These are phyloP conservation scores for Drosophila pallidifrons DNA, from an alignment of 1,140 invertebrate genomes.

Conservation along the genomic window DNA sequence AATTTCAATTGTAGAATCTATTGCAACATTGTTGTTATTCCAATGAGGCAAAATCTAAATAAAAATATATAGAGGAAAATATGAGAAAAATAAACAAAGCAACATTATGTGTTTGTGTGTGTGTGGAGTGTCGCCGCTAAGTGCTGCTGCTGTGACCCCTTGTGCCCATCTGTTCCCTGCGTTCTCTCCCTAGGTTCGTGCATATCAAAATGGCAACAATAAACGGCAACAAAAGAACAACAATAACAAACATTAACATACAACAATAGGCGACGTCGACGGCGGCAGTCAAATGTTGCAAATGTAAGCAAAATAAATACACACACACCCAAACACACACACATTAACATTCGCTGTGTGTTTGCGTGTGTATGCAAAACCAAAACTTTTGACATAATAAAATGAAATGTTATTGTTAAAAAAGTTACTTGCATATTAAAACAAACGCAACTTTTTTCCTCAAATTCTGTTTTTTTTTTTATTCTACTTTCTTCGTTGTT, in stretches of 20 bases:
- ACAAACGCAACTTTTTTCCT: slow-evolving; percentile 77
- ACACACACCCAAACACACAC: slow-evolving; percentile 43
- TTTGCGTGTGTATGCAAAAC: slow-evolving; percentile 52
- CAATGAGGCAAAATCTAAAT: slow-evolving; percentile 40
- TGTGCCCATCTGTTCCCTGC: slow-evolving; percentile 22
- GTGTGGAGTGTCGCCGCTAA: slow-evolving; percentile 6
- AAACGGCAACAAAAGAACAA: slow-evolving; percentile 79
- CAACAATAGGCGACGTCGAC: slow-evolving; percentile 73
- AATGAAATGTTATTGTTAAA: slow-evolving; percentile 84
- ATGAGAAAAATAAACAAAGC: slow-evolving; percentile 42
- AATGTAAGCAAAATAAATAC: slow-evolving; percentile 79
- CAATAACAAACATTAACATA: slow-evolving; percentile 82
- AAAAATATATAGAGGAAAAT: slow-evolving; percentile 13
- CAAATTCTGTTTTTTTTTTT: slow-evolving; percentile 9
- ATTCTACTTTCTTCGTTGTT: slow-evolving; percentile 52
- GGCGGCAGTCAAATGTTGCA: slow-evolving; percentile 77
- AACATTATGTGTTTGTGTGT: slow-evolving; percentile 44
- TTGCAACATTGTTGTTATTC: slow-evolving; percentile 35
- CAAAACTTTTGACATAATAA: slow-evolving; percentile 84
- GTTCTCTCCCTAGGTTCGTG: slow-evolving; percentile 51
- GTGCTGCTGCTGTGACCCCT: slow-evolving; percentile 60
- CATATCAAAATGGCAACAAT: slow-evolving; percentile 82
- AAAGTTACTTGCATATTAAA: slow-evolving; percentile 83
- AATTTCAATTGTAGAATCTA: slow-evolving; percentile 5
- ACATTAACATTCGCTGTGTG: slow-evolving; percentile 15